These are phyloP conservation scores for Varecia variegata DNA, from an alignment of 2,797 vertebrate genomes.

Conservation along the genomic window DNA sequence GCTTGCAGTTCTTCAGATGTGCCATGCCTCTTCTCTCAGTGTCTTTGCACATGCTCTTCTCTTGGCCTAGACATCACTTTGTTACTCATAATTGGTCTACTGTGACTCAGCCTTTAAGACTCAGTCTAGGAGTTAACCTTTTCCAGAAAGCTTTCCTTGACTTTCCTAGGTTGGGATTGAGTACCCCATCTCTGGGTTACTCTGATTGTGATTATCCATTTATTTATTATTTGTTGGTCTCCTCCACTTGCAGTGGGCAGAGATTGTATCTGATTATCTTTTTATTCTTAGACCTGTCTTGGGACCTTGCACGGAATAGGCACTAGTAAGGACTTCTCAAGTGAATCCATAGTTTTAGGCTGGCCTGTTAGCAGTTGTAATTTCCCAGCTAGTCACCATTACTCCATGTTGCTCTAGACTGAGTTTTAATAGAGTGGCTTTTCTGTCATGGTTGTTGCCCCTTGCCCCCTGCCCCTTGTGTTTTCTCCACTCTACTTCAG, in stretches of 20 bases:
- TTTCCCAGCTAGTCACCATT: not conserved
- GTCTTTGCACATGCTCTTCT: not conserved
- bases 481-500: not conserved
- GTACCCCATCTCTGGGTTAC: not conserved
- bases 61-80: not conserved
- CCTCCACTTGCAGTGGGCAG: not conserved
- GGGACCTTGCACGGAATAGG: not conserved
- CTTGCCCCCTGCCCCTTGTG: not conserved
- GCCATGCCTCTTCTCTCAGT: not conserved
- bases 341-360: not conserved
- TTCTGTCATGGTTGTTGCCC: not conserved
- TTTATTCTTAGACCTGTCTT: not conserved
- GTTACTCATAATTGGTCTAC: not conserved
- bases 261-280: not conserved
- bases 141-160: conserved; percentile 7
- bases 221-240: conserved; percentile 40
- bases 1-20: not conserved
- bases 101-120: not conserved
- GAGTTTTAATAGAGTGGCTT: conserved; percentile 7
- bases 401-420: not conserved
- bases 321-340: not conserved
- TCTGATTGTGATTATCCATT: not conserved
- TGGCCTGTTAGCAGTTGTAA: not conserved
- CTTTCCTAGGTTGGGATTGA: not conserved
- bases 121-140: conserved; percentile 16